These are phyloP conservation scores for Diadegma fenestrale DNA, from an alignment of 2,888 invertebrate species.

Conservation along the genomic window DNA sequence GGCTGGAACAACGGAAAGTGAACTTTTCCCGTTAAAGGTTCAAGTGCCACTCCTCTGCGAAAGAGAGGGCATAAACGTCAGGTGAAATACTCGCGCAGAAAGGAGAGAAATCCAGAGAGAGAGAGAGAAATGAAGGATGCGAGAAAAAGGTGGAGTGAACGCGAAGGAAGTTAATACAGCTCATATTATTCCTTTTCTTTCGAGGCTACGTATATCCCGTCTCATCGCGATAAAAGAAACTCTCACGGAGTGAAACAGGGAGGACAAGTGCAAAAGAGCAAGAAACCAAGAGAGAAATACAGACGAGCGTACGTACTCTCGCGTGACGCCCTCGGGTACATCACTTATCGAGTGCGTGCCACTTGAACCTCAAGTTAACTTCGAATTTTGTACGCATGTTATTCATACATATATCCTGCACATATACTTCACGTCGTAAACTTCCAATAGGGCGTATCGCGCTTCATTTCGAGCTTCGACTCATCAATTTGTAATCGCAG, in stretches of 20 bases:
- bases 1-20: slow-evolving; percentile 10
- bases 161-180: slow-evolving; percentile 17
- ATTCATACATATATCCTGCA: neutral
- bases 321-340: slow-evolving; percentile 57
- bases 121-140: neutral
- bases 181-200: slow-evolving; percentile 15
- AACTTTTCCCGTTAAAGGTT: slow-evolving; percentile 30
- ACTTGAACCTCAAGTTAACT: slow-evolving; percentile 41
- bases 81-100: neutral
- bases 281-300: neutral
- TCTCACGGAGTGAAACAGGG: slow-evolving; percentile 10
- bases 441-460: neutral
- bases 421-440: neutral
- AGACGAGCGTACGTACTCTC: slow-evolving; percentile 12
- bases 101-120: neutral
- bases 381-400: slow-evolving; percentile 20
- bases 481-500: neutral
- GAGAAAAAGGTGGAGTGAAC: slow-evolving; percentile 2
- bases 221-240: slow-evolving; percentile 24
- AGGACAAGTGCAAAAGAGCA: neutral
- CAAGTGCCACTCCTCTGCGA: slow-evolving; percentile 3
- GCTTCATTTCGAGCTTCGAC: neutral
- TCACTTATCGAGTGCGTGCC: slow-evolving; percentile 43
- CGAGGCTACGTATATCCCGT: neutral
- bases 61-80: slow-evolving; percentile 9